A percentile compares a stretch with the other conserved stretches of the same genome.
Evolutionary conservation across 2,113 vertebrate species (phyloP).

Genomic region (Hystrix cristata): DNA sequence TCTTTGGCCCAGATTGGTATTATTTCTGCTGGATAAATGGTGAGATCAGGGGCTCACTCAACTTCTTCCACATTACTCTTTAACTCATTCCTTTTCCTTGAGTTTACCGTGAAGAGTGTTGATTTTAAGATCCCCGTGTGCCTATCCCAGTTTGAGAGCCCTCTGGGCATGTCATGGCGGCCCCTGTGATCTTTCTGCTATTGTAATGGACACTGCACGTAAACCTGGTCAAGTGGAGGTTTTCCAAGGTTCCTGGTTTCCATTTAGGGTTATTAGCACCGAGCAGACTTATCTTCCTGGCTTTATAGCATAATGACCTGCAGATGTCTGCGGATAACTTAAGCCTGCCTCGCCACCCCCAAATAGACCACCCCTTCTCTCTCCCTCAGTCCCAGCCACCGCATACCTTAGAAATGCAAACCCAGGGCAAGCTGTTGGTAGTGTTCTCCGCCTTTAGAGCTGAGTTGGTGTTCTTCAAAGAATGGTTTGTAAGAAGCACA

Average conservation of each 20-base stretch:
- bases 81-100: neutral
- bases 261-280: constrained; percentile 82
- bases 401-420: neutral
- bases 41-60: constrained; percentile 2
- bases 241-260: constrained; percentile 82
- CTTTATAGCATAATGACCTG: constrained; percentile 79
- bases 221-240: constrained; percentile 52
- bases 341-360: constrained; percentile 57
- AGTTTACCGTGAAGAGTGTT: constrained; percentile 6
- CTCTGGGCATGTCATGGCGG: neutral
- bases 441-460: neutral
- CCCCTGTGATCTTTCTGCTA: constrained; percentile 52
- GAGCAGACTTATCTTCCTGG: constrained; percentile 77
- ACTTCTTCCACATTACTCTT: neutral
- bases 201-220: neutral
- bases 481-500: neutral
- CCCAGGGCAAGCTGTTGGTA: neutral
- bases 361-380: constrained; percentile 69
- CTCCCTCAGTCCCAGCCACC: neutral
- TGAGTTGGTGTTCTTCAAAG: neutral
- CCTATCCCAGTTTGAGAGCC: constrained; percentile 1
- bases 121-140: constrained; percentile 49
- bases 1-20: constrained; percentile 66
- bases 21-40: constrained; percentile 70
- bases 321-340: constrained; percentile 81